Base-by-base conservation (phyloP, 2,797 vertebrate species). In the Apodemus agrarius region DNA sequence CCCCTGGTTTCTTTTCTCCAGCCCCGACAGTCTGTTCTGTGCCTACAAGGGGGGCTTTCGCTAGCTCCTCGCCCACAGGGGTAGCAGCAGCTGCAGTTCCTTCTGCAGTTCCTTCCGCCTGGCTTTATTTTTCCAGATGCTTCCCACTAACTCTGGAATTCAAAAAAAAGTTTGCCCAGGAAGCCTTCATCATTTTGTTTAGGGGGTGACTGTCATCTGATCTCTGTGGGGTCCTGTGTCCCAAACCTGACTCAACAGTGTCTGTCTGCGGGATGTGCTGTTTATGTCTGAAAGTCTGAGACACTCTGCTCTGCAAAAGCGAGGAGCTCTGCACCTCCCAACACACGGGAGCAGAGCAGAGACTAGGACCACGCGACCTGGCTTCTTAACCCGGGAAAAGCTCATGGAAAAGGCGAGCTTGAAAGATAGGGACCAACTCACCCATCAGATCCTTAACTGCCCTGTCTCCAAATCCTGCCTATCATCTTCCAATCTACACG, bases 61-160 rank as follows among this genome's bases (percentile, higher is more conserved):
- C 34, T 19, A 54, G 26, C 52, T 54, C 65, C 43, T 57, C 67
- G 31, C 34, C n/a, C 84, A 29, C 22, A 65, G 89, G 63, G 67
- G 63, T 34, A 9, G 43, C 67, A 72, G 22, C 54, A 43, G 59
- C 94, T 91, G 40, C 91, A 11, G 69, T 83, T 26, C 34, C 76
- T 65, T 52, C 19, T 43, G 24, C 78, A 72, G 37, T 22, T 24
- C 74, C 72, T 94, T 93, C 87, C 2, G 3, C 57, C 72, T n/a
- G 8, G 43, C 19, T 92, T 96, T 97, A 89, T 97, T 97, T 97
- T 95, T 78, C 94, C 86, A 97, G 90, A 43, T 91, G 85, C 29
- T 96, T 93, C 90, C 34, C 37, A 72, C 63, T 89, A 90, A 96
- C 92, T 97, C 90, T 97, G 92, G 93, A 97, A 97, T 97, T 92